Base-by-base conservation (phyloP, 1,140 invertebrate genomes). In the Platyscapa corneri region DNA sequence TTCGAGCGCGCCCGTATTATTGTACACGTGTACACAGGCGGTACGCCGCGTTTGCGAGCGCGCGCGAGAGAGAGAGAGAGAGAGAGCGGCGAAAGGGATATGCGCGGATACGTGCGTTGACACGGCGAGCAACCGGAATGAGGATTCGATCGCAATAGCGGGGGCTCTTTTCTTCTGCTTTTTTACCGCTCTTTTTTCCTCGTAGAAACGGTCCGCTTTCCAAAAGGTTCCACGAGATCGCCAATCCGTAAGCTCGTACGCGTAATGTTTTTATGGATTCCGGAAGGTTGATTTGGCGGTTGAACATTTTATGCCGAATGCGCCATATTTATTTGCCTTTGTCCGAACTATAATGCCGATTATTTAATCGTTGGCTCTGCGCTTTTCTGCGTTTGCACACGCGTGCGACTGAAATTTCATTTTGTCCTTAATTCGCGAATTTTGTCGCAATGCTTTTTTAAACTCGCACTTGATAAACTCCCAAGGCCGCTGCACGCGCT, bases 121-220 rank as follows among this genome's bases (percentile, higher is more conserved):
- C 82, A 77, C 39, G 60, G 18, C 32, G 39, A 49, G 42, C 34
- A 83, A 77, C 74, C 42, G 42, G 37, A 34, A 76, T 60, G 49
- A 75, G 37, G 72, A 83, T 56, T 76, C n/a, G 72, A 60, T 83
- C 72, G 30, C 76, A 83, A 82, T 65, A 64, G 82, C 27, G 12
- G 34, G 8, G 70, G n/a, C 49, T 39, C 39, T 37, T 64, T 80
- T 42, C 27, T 27, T 30, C 23, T 49, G 8, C 27, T 49, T 46
- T 32, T 16, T 0, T 14, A 27, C 1, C 0, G 3, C 8, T 37
- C 37, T 37, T 70, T 37, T 6, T 37, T 1, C 12, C n/a, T 46
- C 12, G 42, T 34, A 30, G 2, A 23, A 49, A 27, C 46, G 56
- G 10, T 42, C 56, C 12, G 77, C 56, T 78, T 60, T 39, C 56